A percentile compares a stretch with the other conserved stretches of the same genome.
Evolutionary conservation across 2,113 vertebrate genomes (phyloP).

Genomic region (Equus quagga): DNA sequence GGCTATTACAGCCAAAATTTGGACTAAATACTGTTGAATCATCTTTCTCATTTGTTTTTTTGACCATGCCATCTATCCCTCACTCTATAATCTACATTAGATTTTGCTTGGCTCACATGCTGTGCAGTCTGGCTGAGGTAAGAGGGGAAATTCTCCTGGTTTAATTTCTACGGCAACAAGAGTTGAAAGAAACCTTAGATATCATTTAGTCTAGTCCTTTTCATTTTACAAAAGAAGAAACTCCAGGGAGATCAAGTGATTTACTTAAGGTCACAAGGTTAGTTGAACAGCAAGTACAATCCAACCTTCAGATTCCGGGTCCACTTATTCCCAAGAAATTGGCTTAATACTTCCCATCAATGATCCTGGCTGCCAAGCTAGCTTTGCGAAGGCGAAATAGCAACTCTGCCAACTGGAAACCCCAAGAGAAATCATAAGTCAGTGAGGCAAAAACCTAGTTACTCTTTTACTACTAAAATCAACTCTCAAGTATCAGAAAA

Average conservation of each 20-base stretch:
- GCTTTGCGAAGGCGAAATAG: background rate
- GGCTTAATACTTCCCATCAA: background rate
- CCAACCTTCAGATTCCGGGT: background rate
- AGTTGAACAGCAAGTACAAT: background rate
- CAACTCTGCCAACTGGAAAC: background rate
- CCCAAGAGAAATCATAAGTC: background rate
- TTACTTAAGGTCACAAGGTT: background rate
- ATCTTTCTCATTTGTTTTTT: background rate
- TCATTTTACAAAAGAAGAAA: constrained; percentile 55
- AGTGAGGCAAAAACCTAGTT: background rate
- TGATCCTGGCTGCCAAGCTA: background rate
- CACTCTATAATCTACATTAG: background rate
- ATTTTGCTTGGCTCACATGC: background rate
- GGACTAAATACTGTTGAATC: background rate
- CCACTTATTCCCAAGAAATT: constrained; percentile 12
- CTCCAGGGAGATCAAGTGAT: background rate
- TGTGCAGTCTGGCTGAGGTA: background rate
- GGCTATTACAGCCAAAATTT: background rate
- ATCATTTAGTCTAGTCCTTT: constrained; percentile 48
- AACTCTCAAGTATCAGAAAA: background rate
- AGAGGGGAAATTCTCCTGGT: background rate
- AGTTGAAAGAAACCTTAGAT: constrained; percentile 21
- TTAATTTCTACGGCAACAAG: constrained; percentile 19
- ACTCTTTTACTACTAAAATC: background rate
- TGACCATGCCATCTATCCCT: background rate